Evolutionary conservation across 35 echinoderm and acorn worm genomes (phyloP), one percentile per base, ranked within the genome.

Genomic region (Hemicentrotus pulcherrimus): DNA sequence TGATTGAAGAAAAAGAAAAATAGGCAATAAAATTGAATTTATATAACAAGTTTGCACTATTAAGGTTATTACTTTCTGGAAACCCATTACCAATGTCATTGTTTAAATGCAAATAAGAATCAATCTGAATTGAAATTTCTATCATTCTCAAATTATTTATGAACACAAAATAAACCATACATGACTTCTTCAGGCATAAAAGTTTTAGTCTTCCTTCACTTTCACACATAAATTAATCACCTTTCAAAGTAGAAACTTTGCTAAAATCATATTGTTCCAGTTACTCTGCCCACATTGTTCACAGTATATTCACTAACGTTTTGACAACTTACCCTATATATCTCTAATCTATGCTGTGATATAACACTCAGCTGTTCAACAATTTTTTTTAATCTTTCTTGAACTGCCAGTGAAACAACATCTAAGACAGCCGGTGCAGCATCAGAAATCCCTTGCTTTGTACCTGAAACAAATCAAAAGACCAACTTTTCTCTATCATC

Each of bases 331-430:
- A 99, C 98, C 96, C 97, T 96, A 90, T 99, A 99, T 31, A 96
- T 94, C 95, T 99, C 98, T 91, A 97, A 95, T 95, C 98, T 97
- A 94, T 99, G 98, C 48, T 92, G 96, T 94, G 98, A 96, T 31
- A 97, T 97, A 15, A 97, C 92, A 46, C 96, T 94, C 35, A 99
- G 94, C 92, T 99, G 97, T 46, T 97, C 98, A 47, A 97, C 96
- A 24, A 99, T 32, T 10, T 95, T 31, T 91, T 99, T 99, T 48
- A 99, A 95, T 95, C 98, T 96, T 22, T 99, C 97, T 88, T 99
- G 97, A 41, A 95, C 91, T 71, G 98, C 98, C 71, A 94, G 86
- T 95, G 98, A 99, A n/a, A 99, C 91, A 13, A 99, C 94, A 35
- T 97, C 97, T 32, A 97, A 91, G 31, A 97, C 94, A 48, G 97